Conservation (phyloP, 2,797 vertebrate species). For the Falco peregrinus region DNA sequence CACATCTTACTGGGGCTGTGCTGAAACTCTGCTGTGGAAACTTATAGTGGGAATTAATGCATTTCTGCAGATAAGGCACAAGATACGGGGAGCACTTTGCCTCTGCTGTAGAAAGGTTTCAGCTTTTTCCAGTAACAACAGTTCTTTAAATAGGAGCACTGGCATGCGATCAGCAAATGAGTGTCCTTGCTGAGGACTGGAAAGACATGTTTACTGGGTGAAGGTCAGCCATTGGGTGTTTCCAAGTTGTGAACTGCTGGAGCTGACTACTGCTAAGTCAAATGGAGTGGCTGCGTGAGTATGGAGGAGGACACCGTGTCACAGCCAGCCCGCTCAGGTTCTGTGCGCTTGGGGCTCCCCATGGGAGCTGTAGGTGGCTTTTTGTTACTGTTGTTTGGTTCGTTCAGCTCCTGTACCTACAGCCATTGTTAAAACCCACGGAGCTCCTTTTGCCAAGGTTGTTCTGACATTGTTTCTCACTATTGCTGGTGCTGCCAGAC, state of each 20-base stretch:
- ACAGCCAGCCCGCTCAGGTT: rapidly evolving
- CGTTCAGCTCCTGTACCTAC: not conserved
- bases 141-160: not conserved
- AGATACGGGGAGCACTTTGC: not conserved
- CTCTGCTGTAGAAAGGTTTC: not conserved
- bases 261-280: not conserved
- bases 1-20: not conserved
- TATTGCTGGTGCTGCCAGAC: not conserved
- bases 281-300: not conserved
- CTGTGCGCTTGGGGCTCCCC: not conserved
- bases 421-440: not conserved
- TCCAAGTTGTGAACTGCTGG: not conserved
- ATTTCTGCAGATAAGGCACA: not conserved
- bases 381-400: not conserved
- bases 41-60: not conserved
- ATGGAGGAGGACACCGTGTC: rapidly evolving
- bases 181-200: slow-evolving; percentile 22
- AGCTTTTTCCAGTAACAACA: not conserved
- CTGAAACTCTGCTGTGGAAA: not conserved
- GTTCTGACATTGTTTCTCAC: not conserved
- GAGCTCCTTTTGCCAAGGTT: slow-evolving; percentile 17
- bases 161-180: not conserved
- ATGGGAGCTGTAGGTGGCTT: not conserved
- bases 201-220: not conserved
- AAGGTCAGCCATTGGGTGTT: not conserved